Evolutionary conservation across 2,888 invertebrate genomes (phyloP).

Genomic region (Tinea semifulvella): DNA sequence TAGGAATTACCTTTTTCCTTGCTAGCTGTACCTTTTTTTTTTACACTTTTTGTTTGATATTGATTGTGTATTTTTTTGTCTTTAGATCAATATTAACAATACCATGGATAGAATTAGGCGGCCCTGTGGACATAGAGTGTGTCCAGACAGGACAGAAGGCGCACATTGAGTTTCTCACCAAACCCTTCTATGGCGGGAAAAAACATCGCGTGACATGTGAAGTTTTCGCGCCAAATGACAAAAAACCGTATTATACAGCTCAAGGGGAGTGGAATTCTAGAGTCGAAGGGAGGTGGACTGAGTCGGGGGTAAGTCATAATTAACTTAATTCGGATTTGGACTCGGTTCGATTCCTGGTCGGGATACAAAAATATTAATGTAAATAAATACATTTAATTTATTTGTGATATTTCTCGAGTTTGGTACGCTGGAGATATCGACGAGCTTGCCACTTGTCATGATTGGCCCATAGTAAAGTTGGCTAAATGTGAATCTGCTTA

Average conservation of each 20-base stretch:
- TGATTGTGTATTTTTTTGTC: not conserved
- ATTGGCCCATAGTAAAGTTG: too few species aligned
- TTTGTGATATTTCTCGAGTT: too few species aligned
- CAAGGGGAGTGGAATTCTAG: slow-evolving; percentile 97
- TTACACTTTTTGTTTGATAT: not conserved
- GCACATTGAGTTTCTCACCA: slow-evolving; percentile 94
- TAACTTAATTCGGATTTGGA: too few species aligned
- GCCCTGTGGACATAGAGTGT: slow-evolving; percentile 89
- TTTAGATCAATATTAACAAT: slow-evolving; percentile 92
- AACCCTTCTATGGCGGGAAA: slow-evolving; percentile 98
- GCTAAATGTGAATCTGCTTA: too few species aligned
- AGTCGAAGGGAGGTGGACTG: slow-evolving; percentile 92
- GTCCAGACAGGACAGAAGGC: slow-evolving; percentile 93
- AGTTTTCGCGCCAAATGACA: slow-evolving; percentile 79
- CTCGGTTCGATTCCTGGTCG: too few species aligned
- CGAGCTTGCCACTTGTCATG: too few species aligned
- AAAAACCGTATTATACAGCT: slow-evolving; percentile 88
- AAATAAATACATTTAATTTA: too few species aligned
- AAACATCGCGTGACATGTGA: slow-evolving; percentile 89
- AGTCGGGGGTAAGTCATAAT: slow-evolving; percentile 68
- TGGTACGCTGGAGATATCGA: too few species aligned
- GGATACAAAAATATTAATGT: too few species aligned
- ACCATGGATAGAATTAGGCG: slow-evolving; percentile 99
- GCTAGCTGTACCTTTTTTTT: too few species aligned
- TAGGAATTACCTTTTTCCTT: too few species aligned